Conservation (phyloP, 1,140 invertebrate species). For the Cryptotermes secundus region DNA sequence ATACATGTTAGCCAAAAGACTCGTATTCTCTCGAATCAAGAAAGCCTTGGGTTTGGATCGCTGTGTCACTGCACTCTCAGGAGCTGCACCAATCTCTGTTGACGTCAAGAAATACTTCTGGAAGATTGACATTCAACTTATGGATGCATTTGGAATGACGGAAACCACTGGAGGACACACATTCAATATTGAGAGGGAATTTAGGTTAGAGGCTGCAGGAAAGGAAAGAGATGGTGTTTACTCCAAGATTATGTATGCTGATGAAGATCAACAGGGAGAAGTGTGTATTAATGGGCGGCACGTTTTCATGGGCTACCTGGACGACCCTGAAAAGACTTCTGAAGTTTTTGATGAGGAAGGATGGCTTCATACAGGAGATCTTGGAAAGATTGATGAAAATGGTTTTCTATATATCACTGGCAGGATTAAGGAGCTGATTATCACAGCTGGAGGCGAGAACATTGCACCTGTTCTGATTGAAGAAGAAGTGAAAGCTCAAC, state of each 20-base stretch:
- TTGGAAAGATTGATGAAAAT: constrained; percentile 73
- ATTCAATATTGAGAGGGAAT: constrained; percentile 42
- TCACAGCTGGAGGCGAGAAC: constrained; percentile 95
- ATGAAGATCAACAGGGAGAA: constrained; percentile 64
- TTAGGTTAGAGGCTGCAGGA: constrained; percentile 67
- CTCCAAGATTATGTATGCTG: constrained; percentile 66
- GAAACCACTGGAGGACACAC: constrained; percentile 58
- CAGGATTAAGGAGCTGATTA: constrained; percentile 82
- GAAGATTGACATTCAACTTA: constrained; percentile 78
- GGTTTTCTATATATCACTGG: constrained; percentile 80
- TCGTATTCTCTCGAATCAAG: constrained; percentile 78
- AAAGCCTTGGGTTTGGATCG: constrained; percentile 71
- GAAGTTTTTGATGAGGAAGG: constrained; percentile 72
- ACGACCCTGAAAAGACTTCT: constrained; percentile 70
- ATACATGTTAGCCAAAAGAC: constrained; percentile 66
- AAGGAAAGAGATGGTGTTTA: constrained; percentile 59
- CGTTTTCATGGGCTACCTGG: constrained; percentile 89
- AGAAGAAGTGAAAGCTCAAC: constrained; percentile 70
- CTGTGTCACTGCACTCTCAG: constrained; percentile 66
- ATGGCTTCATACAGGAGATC: constrained; percentile 81
- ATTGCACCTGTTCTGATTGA: constrained; percentile 85
- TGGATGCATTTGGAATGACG: constrained; percentile 82
- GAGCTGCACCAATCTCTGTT: constrained; percentile 78
- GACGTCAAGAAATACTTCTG: constrained; percentile 86
- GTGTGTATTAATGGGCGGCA: constrained; percentile 66